Conservation (phyloP, 2,888 invertebrate species). For the Aelia acuminata region DNA sequence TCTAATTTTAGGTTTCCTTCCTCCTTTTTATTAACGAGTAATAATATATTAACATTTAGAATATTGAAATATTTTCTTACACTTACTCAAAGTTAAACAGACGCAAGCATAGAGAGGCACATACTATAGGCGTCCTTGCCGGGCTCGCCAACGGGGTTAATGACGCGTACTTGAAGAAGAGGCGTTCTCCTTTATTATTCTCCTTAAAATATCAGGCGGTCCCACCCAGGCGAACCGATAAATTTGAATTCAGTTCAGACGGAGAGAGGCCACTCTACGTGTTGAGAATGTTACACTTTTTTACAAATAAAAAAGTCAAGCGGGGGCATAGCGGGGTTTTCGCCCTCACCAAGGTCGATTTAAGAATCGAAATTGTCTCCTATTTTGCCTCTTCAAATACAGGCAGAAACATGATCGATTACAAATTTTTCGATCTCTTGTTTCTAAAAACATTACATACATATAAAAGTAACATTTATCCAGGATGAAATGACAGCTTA, state of each 20-base stretch:
- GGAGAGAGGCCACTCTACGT: slow-evolving; percentile 51
- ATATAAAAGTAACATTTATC: too few species aligned
- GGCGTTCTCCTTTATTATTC: slow-evolving; percentile 47
- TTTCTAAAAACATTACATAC: too few species aligned
- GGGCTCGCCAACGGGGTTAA: background rate
- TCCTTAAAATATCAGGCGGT: slow-evolving; percentile 53
- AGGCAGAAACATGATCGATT: background rate
- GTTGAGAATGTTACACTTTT: slow-evolving; percentile 56
- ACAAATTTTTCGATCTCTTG: too few species aligned
- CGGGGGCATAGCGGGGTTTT: slow-evolving; percentile 52
- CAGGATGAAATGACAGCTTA: too few species aligned
- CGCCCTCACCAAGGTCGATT: slow-evolving; percentile 52
- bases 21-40: too few species aligned
- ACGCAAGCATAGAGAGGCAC: too few species aligned
- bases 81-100: too few species aligned
- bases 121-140: background rate
- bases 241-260: slow-evolving; percentile 56
- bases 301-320: slow-evolving; percentile 49
- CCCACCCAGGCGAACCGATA: slow-evolving; percentile 57
- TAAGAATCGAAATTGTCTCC: slow-evolving; percentile 50
- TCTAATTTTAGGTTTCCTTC: too few species aligned
- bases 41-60: too few species aligned
- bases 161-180: slow-evolving; percentile 40
- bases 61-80: too few species aligned
- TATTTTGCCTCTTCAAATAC: slow-evolving; percentile 8